Evolutionary conservation across 2,888 invertebrate genomes (phyloP), one percentile per base, ranked within the genome.

Genomic region (Clostera curtula): DNA sequence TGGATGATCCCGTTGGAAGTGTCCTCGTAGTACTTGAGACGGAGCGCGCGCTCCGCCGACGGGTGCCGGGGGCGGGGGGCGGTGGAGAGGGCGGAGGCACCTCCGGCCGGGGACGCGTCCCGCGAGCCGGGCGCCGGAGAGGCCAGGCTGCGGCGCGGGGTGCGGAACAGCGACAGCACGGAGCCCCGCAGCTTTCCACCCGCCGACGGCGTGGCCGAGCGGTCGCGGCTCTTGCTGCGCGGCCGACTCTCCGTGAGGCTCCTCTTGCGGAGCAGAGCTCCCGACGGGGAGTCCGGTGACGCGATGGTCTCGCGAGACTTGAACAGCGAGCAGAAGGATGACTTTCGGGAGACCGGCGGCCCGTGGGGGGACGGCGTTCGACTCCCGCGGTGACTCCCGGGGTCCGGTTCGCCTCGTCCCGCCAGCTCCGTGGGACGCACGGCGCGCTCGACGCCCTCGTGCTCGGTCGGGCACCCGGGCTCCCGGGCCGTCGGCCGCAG

Each of bases 271-370:
- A 74, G 68, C 15, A 75, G 50, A 9, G 67, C 71, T 7, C 73
- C 76, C 1, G 86, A 85, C 6, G 88, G 88, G 1, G 88, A 88
- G 43, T 89, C 89, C 1, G 88, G 88, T 31, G 88, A 89, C 10
- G 86, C 85, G 31, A 87, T 86, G 10, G 86, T 86, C 49, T 89
- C 91, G 45, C 89, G 89, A 40, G 91, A 89, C 63, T 90, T 89
- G 56, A 94, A 94, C 20, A 94, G 69, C 3, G 93, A 93, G 31
- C 92, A 90, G 57, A 93, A 93, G 15, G 93, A 93, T 49, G 91
- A 93, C 64, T 93, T 92, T 18, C 93, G 85, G 0, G 93, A 93
- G 0, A 88, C 84, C 0, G 87, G 85, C 0, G 75, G 75, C 1
- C 87, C 87, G 1, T 87, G 49, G 0, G 93, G 93, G 1, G 93